These are phyloP conservation scores for Mormyrops boulengeri DNA, from an alignment of 2,797 vertebrate species.

Conservation along the genomic window DNA sequence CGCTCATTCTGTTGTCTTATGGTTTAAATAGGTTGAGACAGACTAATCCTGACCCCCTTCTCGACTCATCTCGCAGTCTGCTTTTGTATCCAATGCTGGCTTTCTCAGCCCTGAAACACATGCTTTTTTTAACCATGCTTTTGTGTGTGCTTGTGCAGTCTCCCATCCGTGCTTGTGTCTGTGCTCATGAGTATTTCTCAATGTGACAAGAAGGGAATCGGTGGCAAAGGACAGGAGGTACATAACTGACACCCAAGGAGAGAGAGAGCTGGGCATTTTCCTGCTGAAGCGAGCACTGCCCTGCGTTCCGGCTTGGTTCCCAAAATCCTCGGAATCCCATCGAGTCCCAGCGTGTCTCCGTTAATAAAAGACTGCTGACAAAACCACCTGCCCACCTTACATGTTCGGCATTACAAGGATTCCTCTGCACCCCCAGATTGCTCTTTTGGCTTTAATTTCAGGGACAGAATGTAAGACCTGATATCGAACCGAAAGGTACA, in stretches of 20 bases:
- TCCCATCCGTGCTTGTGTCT: background rate
- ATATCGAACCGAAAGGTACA: background rate
- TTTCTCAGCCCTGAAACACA: background rate
- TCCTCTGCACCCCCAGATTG: background rate
- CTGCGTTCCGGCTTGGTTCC: background rate
- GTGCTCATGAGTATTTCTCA: background rate
- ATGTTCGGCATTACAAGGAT: background rate
- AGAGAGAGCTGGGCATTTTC: background rate
- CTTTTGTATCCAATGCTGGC: background rate
- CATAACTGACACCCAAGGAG: background rate
- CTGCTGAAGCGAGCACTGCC: no score
- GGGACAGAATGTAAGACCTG: background rate
- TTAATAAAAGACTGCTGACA: slow-evolving; percentile 15
- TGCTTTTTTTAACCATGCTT: background rate
- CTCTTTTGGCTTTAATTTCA: background rate
- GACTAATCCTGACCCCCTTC: background rate
- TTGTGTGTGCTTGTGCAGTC: background rate
- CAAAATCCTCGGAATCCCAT: background rate
- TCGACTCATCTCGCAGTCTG: background rate
- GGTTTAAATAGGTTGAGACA: slow-evolving; percentile 1
- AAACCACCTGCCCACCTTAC: slow-evolving; percentile 3
- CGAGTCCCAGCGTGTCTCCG: background rate
- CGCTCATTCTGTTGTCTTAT: background rate
- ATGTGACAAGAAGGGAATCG: background rate
- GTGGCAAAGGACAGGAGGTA: background rate